phyloP scores from a whole-genome alignment of 2,888 invertebrate species.

The Mamestra brassicae region DNA sequence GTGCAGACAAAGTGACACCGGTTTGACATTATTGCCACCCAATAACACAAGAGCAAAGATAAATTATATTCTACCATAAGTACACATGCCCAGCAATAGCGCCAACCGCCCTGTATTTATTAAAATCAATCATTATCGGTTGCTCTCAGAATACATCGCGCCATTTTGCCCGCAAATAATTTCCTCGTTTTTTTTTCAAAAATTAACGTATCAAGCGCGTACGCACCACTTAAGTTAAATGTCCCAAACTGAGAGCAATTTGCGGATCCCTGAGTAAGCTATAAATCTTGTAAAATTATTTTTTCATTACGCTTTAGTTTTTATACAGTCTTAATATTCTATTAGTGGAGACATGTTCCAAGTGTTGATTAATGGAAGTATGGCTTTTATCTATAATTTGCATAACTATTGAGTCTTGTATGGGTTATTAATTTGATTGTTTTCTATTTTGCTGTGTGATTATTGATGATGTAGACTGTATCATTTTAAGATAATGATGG shows the following conservation, averaged over 20 bases:
- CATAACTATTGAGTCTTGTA: constrained; percentile 28
- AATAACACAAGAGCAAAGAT: constrained; percentile 50
- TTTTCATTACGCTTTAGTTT: constrained; percentile 83
- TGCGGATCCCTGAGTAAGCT: constrained; percentile 87
- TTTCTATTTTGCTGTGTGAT: constrained; percentile 29
- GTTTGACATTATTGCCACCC: constrained; percentile 57
- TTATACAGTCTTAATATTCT: constrained; percentile 82
- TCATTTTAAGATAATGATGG: constrained; percentile 12
- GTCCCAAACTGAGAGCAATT: constrained; percentile 88
- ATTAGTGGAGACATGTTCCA: constrained; percentile 77
- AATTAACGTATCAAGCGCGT: constrained; percentile 80
- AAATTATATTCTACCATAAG: constrained; percentile 57
- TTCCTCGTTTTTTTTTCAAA: constrained; percentile 72
- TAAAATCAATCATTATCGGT: constrained; percentile 79
- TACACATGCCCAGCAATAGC: constrained; percentile 50
- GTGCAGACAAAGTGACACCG: constrained; percentile 59
- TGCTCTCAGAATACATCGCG: constrained; percentile 69
- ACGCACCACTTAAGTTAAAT: constrained; percentile 89
- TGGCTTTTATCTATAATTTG: constrained; percentile 54
- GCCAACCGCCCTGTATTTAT: constrained; percentile 78
- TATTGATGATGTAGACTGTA: constrained; percentile 18
- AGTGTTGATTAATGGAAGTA: constrained; percentile 68
- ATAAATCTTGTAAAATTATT: constrained; percentile 90
- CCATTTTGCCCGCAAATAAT: constrained; percentile 78
- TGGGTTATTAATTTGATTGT: constrained; percentile 43